These are phyloP conservation scores for Drosophila navojoa DNA, from an alignment of 1,140 invertebrate species.

Conservation along the genomic window DNA sequence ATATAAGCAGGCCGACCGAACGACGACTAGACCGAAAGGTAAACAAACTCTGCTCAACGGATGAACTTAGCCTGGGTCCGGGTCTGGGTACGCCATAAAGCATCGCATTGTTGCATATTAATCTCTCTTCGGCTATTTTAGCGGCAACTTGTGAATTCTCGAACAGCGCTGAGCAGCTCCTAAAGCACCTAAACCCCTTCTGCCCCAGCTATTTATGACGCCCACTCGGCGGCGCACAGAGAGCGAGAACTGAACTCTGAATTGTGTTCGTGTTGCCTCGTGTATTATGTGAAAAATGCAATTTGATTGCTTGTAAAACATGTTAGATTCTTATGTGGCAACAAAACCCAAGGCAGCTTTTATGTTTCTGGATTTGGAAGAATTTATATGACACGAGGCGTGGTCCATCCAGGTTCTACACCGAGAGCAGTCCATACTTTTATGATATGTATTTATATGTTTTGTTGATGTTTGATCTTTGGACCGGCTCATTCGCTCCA, in stretches of 20 bases:
- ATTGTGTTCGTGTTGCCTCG: slow-evolving; percentile 1
- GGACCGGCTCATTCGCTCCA: background rate
- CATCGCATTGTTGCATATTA: slow-evolving; percentile 45
- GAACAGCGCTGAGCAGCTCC: slow-evolving; percentile 14
- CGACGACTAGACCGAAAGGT: slow-evolving; percentile 16
- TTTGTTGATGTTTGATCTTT: slow-evolving; percentile 43
- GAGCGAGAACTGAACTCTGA: slow-evolving; percentile 26
- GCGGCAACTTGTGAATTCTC: slow-evolving; percentile 64
- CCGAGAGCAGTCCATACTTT: slow-evolving; percentile 25
- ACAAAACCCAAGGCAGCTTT: slow-evolving; percentile 52
- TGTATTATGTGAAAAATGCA: slow-evolving; percentile 78
- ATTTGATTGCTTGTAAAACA: slow-evolving; percentile 82
- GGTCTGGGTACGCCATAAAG: slow-evolving; percentile 21
- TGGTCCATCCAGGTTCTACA: slow-evolving; percentile 39
- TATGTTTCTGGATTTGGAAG: slow-evolving; percentile 69
- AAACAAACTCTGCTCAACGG: slow-evolving; percentile 18
- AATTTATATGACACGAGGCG: slow-evolving; percentile 73
- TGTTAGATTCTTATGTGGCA: slow-evolving; percentile 72
- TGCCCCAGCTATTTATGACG: slow-evolving; percentile 58
- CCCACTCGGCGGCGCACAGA: slow-evolving; percentile 14
- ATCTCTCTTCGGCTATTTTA: slow-evolving; percentile 58
- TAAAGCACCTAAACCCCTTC: background rate
- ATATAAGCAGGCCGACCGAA: background rate
- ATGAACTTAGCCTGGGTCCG: background rate
- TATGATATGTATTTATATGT: slow-evolving; percentile 40